phyloP scores from a whole-genome alignment of 2,113 vertebrate genomes.

The western clawed frog (Xenopus tropicalis) region UCB_Xtro_10.0 CM004445.2:69184501-69185000 shows the following conservation, averaged over 20 bases:
- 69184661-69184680: slow-evolving; percentile 40
- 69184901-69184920: slow-evolving; percentile 54
- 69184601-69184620: slow-evolving; percentile 29
- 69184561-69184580: slow-evolving; percentile 15
- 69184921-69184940: slow-evolving; percentile 63
- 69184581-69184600: slow-evolving; percentile 31
- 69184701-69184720: slow-evolving; percentile 37
- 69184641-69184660: no score
- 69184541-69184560: slow-evolving; percentile 26
- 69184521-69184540: slow-evolving; percentile 16
- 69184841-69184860: slow-evolving; percentile 48
- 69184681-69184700: slow-evolving; percentile 44
- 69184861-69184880: slow-evolving; percentile 59
- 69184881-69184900: slow-evolving; percentile 52
- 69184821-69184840: slow-evolving; percentile 56
- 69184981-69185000: slow-evolving; percentile 55
- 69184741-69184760: slow-evolving; percentile 36
- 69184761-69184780: slow-evolving; percentile 31
- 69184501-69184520: slow-evolving; percentile 1
- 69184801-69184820: slow-evolving; percentile 49
- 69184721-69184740: slow-evolving; percentile 31
- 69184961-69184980: slow-evolving; percentile 56
- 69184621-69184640: slow-evolving; percentile 27
- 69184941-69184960: slow-evolving; percentile 60
- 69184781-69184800: slow-evolving; percentile 47